These are phyloP conservation scores for Spodoptera litura DNA, from an alignment of 1,140 invertebrate species.

Conservation along the genomic window DNA sequence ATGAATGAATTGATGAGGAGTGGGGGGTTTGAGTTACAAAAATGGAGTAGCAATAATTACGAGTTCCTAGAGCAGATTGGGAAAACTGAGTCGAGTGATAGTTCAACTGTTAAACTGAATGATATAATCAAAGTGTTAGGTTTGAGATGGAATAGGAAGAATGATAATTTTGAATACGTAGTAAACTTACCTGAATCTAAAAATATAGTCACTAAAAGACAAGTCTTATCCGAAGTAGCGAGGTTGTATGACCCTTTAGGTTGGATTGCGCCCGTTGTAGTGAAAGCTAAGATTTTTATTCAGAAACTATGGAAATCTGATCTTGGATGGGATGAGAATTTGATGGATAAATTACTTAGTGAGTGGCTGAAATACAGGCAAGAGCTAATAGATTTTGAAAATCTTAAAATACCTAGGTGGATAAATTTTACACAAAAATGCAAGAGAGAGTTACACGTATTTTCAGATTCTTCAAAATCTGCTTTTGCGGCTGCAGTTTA, in stretches of 20 bases:
- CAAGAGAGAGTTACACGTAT: not conserved
- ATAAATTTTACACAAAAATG: not conserved
- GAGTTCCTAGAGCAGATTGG: no score
- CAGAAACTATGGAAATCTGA: constrained; percentile 8
- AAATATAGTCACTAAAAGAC: not conserved
- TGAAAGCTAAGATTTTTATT: not conserved
- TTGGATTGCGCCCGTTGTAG: not conserved
- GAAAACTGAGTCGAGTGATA: no score
- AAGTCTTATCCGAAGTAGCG: not conserved
- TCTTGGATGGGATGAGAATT: not conserved
- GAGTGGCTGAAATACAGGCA: not conserved
- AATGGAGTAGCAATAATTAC: no score
- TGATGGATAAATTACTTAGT: not conserved
- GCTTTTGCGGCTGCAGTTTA: not conserved
- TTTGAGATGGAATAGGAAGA: no score
- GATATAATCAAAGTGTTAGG: no score
- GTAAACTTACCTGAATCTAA: not conserved
- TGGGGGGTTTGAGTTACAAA: no score
- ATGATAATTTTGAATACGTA: not conserved
- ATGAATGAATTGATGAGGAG: no score
- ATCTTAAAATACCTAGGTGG: not conserved
- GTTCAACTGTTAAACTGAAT: no score
- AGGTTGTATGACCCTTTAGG: constrained; percentile 2
- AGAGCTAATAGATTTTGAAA: not conserved
- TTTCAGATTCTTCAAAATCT: not conserved